These are phyloP conservation scores for Leucoraja ocellata DNA, from an alignment of 2,797 vertebrate genomes.

Conservation along the genomic window DNA sequence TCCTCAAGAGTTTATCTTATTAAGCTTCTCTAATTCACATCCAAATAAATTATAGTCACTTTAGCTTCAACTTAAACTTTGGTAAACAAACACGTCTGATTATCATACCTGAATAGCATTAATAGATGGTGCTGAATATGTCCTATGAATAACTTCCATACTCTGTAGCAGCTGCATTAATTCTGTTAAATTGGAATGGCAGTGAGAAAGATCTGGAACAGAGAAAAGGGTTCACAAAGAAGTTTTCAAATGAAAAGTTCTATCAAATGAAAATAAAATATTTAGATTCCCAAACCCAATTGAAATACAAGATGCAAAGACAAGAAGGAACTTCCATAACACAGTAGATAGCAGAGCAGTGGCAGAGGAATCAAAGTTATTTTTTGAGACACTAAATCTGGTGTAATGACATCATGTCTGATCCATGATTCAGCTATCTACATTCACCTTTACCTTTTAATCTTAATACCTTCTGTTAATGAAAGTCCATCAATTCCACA, in stretches of 20 bases:
- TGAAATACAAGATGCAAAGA: not conserved
- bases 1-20: not conserved
- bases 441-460: no score
- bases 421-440: no score
- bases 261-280: not conserved
- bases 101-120: slow-evolving; percentile 80
- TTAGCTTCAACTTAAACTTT: not conserved
- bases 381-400: no score
- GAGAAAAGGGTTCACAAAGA: not conserved
- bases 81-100: not conserved
- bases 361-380: no score
- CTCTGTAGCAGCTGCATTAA: slow-evolving; percentile 85
- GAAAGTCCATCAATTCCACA: no score
- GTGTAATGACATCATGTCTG: no score
- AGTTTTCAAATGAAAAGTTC: not conserved
- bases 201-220: slow-evolving; percentile 74
- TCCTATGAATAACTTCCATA: slow-evolving; percentile 94
- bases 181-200: slow-evolving; percentile 80
- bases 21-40: not conserved
- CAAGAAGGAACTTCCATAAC: not conserved
- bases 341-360: not conserved
- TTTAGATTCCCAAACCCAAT: not conserved
- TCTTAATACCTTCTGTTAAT: no score
- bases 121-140: slow-evolving; percentile 91
- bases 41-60: not conserved